These are phyloP conservation scores for Gibbula magus DNA, from an alignment of 2,888 invertebrate genomes.

Conservation along the genomic window DNA sequence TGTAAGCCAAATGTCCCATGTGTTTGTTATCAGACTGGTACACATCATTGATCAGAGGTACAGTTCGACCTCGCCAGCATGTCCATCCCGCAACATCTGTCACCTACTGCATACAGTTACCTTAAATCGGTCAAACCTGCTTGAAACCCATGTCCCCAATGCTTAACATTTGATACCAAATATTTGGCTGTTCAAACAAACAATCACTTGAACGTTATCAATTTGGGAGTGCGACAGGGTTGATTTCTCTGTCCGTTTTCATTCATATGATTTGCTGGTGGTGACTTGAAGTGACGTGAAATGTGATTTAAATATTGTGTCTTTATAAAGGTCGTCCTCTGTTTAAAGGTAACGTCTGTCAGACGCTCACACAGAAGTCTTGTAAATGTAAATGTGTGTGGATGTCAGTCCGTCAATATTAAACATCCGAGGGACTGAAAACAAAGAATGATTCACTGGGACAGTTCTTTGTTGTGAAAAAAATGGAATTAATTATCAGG, in stretches of 20 bases:
- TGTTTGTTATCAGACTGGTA: background rate
- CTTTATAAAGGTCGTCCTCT: too few species aligned
- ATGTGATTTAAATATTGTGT: too few species aligned
- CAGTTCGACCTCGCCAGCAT: background rate
- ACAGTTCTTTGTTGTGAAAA: too few species aligned
- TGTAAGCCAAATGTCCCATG: conserved; percentile 16
- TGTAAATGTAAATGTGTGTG: too few species aligned
- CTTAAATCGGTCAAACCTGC: background rate
- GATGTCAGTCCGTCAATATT: too few species aligned
- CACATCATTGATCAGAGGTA: background rate
- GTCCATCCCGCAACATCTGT: background rate
- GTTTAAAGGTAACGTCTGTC: too few species aligned
- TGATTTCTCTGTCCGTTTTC: background rate
- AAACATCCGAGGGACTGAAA: too few species aligned
- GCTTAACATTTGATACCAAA: background rate
- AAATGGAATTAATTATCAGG: too few species aligned
- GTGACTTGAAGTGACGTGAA: too few species aligned
- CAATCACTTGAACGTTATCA: background rate
- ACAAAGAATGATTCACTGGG: too few species aligned
- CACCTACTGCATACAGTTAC: too few species aligned
- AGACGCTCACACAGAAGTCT: too few species aligned
- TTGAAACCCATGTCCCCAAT: background rate
- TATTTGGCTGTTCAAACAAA: conserved; percentile 9
- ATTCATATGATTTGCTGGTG: background rate
- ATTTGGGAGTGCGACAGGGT: background rate